Evolutionary conservation across 2,888 invertebrate species (phyloP).

Genomic region (Antheraea yamamai): DNA sequence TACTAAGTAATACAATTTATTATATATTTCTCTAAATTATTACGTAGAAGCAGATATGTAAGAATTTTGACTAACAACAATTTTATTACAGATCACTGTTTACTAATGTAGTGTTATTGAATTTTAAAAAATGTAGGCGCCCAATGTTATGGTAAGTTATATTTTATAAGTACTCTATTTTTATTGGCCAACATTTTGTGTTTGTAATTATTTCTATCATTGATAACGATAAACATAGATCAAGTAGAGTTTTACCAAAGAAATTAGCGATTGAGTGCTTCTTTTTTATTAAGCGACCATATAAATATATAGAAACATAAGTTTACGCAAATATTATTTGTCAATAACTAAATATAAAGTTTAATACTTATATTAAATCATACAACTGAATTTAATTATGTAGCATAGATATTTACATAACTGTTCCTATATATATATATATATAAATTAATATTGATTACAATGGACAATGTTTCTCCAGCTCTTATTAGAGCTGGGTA

Average conservation of each 20-base stretch:
- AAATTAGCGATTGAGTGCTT: neutral
- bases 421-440: neutral
- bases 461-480: neutral
- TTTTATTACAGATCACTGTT: neutral
- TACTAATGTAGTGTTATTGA: neutral
- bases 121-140: neutral
- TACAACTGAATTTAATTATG: neutral
- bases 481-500: neutral
- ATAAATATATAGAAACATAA: neutral
- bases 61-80: conserved; percentile 43
- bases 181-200: neutral
- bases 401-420: neutral
- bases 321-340: neutral
- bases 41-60: conserved; percentile 79
- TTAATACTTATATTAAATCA: neutral
- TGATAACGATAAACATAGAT: neutral
- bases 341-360: neutral
- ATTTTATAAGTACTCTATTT: neutral
- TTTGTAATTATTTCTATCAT: neutral
- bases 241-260: neutral
- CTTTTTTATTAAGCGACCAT: neutral
- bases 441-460: neutral
- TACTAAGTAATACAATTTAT: conserved; percentile 1
- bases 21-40: conserved; percentile 42
- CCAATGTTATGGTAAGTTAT: neutral